Evolutionary conservation across 2,888 invertebrate genomes (phyloP).

Genomic region (Nebria salina): DNA sequence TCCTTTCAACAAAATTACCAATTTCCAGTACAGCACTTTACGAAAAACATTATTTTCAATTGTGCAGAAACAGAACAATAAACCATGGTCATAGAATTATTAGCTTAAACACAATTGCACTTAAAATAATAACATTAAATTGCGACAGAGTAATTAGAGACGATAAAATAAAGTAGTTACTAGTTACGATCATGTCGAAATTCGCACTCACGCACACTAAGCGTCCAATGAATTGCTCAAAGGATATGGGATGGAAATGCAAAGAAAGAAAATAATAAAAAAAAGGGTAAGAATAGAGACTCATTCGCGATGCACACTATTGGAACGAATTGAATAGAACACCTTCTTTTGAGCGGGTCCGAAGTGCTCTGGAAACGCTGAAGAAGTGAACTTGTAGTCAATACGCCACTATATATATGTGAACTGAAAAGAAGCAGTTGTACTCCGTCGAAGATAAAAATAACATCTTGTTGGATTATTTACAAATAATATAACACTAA

Average conservation of each 20-base stretch:
- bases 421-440: background rate
- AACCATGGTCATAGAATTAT: background rate
- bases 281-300: background rate
- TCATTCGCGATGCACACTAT: background rate
- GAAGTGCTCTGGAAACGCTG: background rate
- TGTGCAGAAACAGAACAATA: background rate
- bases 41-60: background rate
- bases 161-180: background rate
- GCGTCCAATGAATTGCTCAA: background rate
- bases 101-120: constrained; percentile 26
- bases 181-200: background rate
- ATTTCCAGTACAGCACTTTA: too few species aligned
- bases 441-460: background rate
- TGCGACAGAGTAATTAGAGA: constrained; percentile 35
- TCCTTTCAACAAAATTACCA: too few species aligned
- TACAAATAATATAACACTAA: background rate
- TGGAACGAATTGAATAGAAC: background rate
- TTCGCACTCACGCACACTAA: background rate
- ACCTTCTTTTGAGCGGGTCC: background rate
- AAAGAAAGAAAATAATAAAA: background rate
- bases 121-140: constrained; percentile 43
- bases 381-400: background rate
- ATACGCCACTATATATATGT: background rate
- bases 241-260: background rate
- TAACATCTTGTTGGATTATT: background rate